These are phyloP conservation scores for Smutsia gigantea DNA, from an alignment of 2,797 vertebrate species.

Conservation along the genomic window DNA sequence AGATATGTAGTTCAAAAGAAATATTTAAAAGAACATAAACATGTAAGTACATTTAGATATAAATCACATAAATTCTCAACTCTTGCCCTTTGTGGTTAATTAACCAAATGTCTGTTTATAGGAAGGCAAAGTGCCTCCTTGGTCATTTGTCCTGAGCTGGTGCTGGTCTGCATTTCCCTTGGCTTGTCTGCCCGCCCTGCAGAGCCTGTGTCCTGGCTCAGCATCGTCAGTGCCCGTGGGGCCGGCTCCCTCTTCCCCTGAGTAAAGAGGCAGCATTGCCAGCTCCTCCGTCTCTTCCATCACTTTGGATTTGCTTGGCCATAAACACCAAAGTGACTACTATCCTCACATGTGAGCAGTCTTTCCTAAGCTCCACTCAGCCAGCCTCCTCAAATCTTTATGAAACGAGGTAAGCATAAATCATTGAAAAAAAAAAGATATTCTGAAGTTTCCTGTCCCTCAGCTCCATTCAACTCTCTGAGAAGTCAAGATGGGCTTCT, in stretches of 20 bases:
- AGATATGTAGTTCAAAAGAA: background rate
- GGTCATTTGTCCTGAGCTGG: background rate
- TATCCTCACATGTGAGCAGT: background rate
- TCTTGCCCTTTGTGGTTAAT: background rate
- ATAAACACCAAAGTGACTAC: background rate
- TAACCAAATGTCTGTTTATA: background rate
- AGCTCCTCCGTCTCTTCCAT: background rate
- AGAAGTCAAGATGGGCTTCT: background rate
- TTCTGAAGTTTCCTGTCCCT: background rate
- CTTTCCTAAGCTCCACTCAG: background rate
- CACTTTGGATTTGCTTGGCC: background rate
- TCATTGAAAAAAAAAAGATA: background rate
- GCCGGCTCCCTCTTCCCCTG: background rate
- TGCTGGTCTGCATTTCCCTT: background rate
- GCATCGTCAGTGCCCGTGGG: background rate
- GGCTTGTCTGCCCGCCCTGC: background rate
- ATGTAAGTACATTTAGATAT: background rate
- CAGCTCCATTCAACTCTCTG: background rate
- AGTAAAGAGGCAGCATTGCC: background rate
- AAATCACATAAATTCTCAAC: background rate
- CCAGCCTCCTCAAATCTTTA: background rate
- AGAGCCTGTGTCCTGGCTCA: background rate
- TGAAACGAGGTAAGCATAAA: background rate
- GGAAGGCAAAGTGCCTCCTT: background rate
- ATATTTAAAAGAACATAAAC: background rate